These are phyloP conservation scores for Corticium candelabrum DNA, from an alignment of 37 sponge, comb jelly and placozoan species.

Conservation along the genomic window DNA sequence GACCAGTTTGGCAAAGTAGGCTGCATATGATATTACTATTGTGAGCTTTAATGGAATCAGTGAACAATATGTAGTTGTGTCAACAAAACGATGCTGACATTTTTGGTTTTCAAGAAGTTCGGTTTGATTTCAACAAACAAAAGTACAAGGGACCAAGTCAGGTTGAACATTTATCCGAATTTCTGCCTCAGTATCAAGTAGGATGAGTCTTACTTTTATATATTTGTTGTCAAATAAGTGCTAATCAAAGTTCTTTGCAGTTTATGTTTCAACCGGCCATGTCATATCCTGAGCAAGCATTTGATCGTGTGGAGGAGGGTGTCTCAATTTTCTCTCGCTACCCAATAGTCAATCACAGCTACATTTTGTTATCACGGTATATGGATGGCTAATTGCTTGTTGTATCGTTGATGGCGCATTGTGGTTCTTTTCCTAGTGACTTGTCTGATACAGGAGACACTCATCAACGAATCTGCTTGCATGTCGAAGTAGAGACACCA, in stretches of 20 bases:
- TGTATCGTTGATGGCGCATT: background rate
- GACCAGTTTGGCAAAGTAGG: slow-evolving; percentile 36
- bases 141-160: slow-evolving; percentile 22
- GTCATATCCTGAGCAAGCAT: slow-evolving; percentile 10
- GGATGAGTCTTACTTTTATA: background rate
- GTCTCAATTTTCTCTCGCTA: slow-evolving; percentile 53
- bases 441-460: background rate
- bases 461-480: slow-evolving; percentile 74
- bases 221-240: background rate
- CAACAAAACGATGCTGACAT: slow-evolving; percentile 24
- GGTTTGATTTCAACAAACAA: slow-evolving; percentile 20
- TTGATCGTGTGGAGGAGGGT: slow-evolving; percentile 56
- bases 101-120: slow-evolving; percentile 69
- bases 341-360: slow-evolving; percentile 46
- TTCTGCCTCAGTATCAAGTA: slow-evolving; percentile 38
- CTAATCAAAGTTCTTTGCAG: slow-evolving; percentile 16
- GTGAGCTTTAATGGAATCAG: too few relatives aligned
- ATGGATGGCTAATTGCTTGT: background rate
- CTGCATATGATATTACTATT: background rate
- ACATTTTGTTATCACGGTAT: slow-evolving; percentile 46
- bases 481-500: slow-evolving; percentile 46
- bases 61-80: slow-evolving; percentile 14
- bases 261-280: slow-evolving; percentile 79
- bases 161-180: slow-evolving; percentile 13
- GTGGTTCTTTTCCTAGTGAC: background rate